These are phyloP conservation scores for Ochlodes sylvanus DNA, from an alignment of 2,888 invertebrate genomes.

Conservation along the genomic window DNA sequence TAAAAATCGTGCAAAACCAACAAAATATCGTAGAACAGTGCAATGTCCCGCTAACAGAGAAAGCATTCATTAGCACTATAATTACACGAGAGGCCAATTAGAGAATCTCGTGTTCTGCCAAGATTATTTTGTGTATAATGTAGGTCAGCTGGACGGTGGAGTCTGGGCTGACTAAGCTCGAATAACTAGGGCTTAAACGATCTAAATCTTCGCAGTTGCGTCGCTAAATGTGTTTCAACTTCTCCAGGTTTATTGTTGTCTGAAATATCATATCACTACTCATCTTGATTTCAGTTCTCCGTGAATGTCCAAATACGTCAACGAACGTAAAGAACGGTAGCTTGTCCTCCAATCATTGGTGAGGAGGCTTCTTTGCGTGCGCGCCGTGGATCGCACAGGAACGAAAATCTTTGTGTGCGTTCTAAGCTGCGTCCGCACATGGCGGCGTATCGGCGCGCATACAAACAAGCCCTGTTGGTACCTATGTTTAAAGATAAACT, in stretches of 20 bases:
- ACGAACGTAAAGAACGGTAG: too few relatives aligned
- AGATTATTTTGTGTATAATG: slow-evolving; percentile 32
- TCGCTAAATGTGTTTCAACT: neutral
- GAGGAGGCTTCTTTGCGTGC: too few relatives aligned
- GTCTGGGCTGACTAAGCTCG: slow-evolving; percentile 7
- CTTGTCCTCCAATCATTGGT: too few relatives aligned
- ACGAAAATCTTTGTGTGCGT: too few relatives aligned
- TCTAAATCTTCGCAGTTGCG: slow-evolving; percentile 4
- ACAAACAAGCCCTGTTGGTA: too few relatives aligned
- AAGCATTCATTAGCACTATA: slow-evolving; percentile 35
- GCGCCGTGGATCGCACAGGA: too few relatives aligned
- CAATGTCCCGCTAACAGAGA: slow-evolving; percentile 33
- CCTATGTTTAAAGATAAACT: too few relatives aligned
- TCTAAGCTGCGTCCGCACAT: too few relatives aligned
- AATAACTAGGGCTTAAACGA: slow-evolving; percentile 9
- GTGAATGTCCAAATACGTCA: too few relatives aligned
- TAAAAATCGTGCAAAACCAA: slow-evolving; percentile 7
- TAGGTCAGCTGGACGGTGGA: slow-evolving; percentile 22
- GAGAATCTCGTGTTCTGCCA: slow-evolving; percentile 34
- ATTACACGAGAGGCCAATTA: slow-evolving; percentile 31
- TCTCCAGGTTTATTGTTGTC: neutral
- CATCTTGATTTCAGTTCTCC: too few relatives aligned
- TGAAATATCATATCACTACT: too few relatives aligned
- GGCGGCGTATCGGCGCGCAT: too few relatives aligned
- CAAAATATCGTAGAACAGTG: slow-evolving; percentile 10